These are phyloP conservation scores for Gadus macrocephalus DNA, from an alignment of 2,113 vertebrate species.

Conservation along the genomic window DNA sequence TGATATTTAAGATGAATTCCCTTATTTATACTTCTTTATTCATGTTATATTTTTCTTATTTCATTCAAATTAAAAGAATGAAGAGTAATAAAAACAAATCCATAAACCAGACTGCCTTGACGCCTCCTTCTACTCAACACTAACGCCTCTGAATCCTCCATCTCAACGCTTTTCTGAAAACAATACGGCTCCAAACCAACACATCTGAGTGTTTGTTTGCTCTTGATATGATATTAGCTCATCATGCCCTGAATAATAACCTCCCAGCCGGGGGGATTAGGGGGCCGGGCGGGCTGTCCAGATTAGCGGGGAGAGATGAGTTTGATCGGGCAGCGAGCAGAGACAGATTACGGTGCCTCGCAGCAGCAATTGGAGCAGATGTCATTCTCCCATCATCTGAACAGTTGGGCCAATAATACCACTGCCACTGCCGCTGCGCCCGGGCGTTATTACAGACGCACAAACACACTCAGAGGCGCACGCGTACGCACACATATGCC, in stretches of 20 bases:
- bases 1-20: no score
- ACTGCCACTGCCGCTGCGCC: constrained; percentile 32
- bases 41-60: no score
- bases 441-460: constrained; percentile 9
- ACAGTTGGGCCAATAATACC: constrained; percentile 64
- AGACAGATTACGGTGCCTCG: constrained; percentile 48
- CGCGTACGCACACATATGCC: constrained; percentile 29
- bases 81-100: no score
- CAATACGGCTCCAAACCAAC: no score
- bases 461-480: neutral
- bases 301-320: constrained; percentile 47
- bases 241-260: constrained; percentile 29
- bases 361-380: constrained; percentile 56
- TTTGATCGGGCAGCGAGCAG: constrained; percentile 59
- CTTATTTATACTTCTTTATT: no score
- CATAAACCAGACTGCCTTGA: no score
- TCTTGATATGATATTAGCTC: neutral
- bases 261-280: constrained; percentile 26
- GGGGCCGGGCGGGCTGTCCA: constrained; percentile 34
- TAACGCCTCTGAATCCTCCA: no score
- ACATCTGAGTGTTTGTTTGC: neutral
- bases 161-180: no score
- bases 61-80: no score
- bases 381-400: constrained; percentile 51
- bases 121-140: no score